Conservation (phyloP, 2,797 vertebrate genomes). For the Prionace glauca region DNA sequence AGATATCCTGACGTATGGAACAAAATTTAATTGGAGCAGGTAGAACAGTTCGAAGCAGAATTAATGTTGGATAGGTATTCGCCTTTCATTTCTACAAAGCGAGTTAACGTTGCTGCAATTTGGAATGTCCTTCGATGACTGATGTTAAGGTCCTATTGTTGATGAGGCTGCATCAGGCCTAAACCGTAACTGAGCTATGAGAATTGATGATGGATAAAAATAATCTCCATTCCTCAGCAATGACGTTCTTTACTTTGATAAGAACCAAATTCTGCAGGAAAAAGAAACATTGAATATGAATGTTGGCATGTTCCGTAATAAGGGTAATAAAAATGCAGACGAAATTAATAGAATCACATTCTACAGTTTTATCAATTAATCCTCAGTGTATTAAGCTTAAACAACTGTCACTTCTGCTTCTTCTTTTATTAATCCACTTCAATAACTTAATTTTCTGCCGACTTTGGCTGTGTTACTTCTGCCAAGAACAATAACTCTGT, state of each 20-base stretch:
- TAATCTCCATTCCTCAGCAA: not conserved
- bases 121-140: not conserved
- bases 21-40: not conserved
- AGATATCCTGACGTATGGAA: not conserved
- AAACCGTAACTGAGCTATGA: not conserved
- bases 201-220: not conserved
- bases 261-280: not conserved
- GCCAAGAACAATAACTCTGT: constrained; percentile 3
- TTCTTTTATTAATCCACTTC: not conserved
- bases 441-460: not conserved
- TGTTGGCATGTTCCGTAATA: not conserved
- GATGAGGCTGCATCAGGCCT: not conserved
- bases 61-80: not conserved
- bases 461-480: not conserved
- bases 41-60: not conserved
- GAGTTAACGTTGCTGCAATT: not conserved
- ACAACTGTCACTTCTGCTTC: not conserved
- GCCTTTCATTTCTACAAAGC: not conserved
- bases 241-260: not conserved
- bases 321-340: not conserved
- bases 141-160: not conserved
- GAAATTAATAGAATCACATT: not conserved
- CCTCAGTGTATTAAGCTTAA: not conserved
- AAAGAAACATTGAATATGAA: not conserved
- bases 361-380: not conserved